phyloP scores from a whole-genome alignment of 1,140 invertebrate genomes.

The Drosophila sp. region DNA sequence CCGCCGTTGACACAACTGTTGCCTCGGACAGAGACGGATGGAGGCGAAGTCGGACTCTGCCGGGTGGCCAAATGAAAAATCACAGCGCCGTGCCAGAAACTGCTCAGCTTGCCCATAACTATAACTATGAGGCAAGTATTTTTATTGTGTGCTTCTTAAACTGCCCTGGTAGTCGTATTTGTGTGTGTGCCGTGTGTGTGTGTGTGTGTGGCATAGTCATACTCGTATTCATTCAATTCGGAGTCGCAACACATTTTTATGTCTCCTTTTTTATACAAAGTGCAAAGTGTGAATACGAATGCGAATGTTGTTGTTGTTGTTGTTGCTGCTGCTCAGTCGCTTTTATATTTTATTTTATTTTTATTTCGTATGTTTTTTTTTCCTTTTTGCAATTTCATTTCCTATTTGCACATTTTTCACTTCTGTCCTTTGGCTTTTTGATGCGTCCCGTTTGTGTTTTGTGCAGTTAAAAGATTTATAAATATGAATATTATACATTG shows the following conservation, averaged over 20 bases:
- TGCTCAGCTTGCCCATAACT: constrained; percentile 55
- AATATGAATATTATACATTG: constrained; percentile 83
- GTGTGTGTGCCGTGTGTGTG: constrained; percentile 50
- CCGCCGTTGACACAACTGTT: constrained; percentile 64
- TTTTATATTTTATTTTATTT: constrained; percentile 41
- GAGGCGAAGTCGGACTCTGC: constrained; percentile 12
- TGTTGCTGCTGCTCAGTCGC: constrained; percentile 9
- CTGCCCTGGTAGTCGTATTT: not conserved
- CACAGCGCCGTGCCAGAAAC: constrained; percentile 70
- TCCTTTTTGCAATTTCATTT: constrained; percentile 70
- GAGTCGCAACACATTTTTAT: constrained; percentile 81
- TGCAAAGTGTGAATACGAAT: constrained; percentile 66
- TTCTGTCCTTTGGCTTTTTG: constrained; percentile 72
- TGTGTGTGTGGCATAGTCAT: constrained; percentile 63
- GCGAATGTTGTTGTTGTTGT: constrained; percentile 4
- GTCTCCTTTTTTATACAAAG: constrained; percentile 62
- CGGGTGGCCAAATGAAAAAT: constrained; percentile 70
- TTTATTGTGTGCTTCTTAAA: constrained; percentile 57
- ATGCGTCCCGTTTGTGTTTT: constrained; percentile 75
- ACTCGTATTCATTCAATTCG: constrained; percentile 75
- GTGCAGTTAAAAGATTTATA: constrained; percentile 83
- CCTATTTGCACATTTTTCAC: constrained; percentile 79
- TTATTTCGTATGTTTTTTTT: constrained; percentile 25
- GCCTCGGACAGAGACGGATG: constrained; percentile 38
- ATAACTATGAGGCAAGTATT: constrained; percentile 58